Evolutionary conservation across 2,113 vertebrate genomes (phyloP).

Genomic region (Heloderma charlesbogerti): DNA sequence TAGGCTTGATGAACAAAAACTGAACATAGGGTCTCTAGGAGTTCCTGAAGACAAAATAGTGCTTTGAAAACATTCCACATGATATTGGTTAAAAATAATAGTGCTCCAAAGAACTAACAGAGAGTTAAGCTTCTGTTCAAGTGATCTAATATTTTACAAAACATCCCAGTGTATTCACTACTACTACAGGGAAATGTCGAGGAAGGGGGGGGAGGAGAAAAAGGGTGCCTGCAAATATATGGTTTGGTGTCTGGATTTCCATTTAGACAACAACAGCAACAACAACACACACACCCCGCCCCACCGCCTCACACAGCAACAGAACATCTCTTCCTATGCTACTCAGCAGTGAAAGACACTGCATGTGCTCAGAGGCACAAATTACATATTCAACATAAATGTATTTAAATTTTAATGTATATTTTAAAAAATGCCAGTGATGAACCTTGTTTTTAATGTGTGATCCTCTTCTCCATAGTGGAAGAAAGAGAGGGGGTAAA

Average conservation of each 20-base stretch:
- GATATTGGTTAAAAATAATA: not conserved
- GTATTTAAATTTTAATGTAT: not conserved
- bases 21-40: conserved; percentile 40
- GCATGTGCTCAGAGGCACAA: not conserved
- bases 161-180: not conserved
- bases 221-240: not conserved
- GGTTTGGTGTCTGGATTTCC: not conserved
- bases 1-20: conserved; percentile 42
- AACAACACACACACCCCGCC: not conserved
- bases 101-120: not conserved
- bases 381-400: not conserved
- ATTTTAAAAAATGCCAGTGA: not conserved
- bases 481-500: not conserved
- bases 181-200: not conserved
- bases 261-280: not conserved
- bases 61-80: not conserved
- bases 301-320: too few relatives aligned
- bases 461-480: not conserved
- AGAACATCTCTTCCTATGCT: not conserved
- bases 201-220: not conserved
- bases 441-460: not conserved
- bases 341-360: not conserved
- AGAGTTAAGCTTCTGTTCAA: not conserved
- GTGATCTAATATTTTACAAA: not conserved
- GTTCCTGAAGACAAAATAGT: conserved; percentile 22